Conservation (phyloP, 2,113 vertebrate species). For the Halichoerus grypus region DNA sequence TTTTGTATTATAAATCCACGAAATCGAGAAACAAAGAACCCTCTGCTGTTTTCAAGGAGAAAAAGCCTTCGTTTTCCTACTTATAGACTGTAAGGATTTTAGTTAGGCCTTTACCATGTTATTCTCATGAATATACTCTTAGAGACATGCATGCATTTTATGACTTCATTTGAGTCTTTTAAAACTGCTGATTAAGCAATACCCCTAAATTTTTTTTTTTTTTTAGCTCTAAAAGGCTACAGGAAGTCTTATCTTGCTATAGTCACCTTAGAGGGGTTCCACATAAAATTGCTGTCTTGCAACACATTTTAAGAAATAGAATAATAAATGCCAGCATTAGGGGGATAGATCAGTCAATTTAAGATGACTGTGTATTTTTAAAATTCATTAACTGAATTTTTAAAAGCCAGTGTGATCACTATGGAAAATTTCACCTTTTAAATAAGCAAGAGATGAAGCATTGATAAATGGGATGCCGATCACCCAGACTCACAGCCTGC, state of each 20-base stretch:
- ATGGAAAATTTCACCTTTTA: conserved; percentile 28
- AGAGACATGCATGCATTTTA: fast-evolving
- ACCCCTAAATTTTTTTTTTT: neutral
- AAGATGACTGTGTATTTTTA: conserved; percentile 25
- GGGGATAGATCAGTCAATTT: conserved; percentile 7
- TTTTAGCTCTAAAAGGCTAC: neutral
- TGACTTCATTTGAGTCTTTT: conserved; percentile 51
- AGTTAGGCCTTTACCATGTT: neutral
- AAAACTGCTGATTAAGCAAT: neutral
- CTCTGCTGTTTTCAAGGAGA: conserved; percentile 61
- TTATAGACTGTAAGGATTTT: neutral
- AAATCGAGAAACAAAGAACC: conserved; percentile 81
- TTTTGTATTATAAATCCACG: conserved; percentile 75
- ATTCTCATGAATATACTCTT: neutral
- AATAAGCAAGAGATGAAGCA: neutral
- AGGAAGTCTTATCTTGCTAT: conserved; percentile 18
- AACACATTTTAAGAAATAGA: neutral
- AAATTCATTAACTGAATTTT: conserved; percentile 50
- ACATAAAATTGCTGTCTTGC: conserved; percentile 12
- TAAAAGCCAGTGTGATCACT: conserved; percentile 50
- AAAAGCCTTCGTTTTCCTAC: conserved; percentile 62
- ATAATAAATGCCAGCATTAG: neutral
- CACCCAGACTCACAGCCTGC: no score
- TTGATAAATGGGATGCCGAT: neutral
- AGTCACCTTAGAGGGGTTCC: conserved; percentile 16